phyloP scores from a whole-genome alignment of 2,888 invertebrate species.

The Choreutis nemorana region DNA sequence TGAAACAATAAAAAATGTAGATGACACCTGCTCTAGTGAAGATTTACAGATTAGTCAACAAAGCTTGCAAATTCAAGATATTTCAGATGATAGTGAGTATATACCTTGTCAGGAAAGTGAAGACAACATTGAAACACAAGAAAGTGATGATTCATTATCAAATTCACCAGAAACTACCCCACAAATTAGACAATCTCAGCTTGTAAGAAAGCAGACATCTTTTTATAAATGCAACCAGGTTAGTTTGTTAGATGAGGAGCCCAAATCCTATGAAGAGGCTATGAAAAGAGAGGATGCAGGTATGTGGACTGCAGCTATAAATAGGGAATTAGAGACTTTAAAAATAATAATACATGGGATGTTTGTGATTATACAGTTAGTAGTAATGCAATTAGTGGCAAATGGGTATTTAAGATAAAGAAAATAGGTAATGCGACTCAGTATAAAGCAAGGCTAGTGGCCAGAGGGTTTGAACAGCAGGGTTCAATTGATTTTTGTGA shows the following conservation, averaged over 20 bases:
- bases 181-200: background rate
- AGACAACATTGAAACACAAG: background rate
- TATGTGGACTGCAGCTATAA: constrained; percentile 5
- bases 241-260: background rate
- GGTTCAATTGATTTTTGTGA: constrained; percentile 5
- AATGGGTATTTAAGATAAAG: constrained; percentile 11
- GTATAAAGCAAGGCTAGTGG: constrained; percentile 11
- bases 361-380: background rate
- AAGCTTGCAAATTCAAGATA: too few species aligned
- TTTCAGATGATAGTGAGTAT: background rate
- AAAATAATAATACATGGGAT: constrained; percentile 11
- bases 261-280: constrained; percentile 2
- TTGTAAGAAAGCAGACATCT: background rate
- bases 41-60: too few species aligned
- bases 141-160: background rate
- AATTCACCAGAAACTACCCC: background rate
- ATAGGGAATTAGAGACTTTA: constrained; percentile 1
- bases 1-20: background rate
- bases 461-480: constrained; percentile 12
- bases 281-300: constrained; percentile 1
- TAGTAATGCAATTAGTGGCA: background rate
- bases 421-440: constrained; percentile 1
- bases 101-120: background rate
- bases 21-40: background rate
- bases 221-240: constrained; percentile 1